Evolutionary conservation across 2,888 invertebrate genomes (phyloP), one percentile per base, ranked within the genome.

Genomic region (Agrochola macilenta): DNA sequence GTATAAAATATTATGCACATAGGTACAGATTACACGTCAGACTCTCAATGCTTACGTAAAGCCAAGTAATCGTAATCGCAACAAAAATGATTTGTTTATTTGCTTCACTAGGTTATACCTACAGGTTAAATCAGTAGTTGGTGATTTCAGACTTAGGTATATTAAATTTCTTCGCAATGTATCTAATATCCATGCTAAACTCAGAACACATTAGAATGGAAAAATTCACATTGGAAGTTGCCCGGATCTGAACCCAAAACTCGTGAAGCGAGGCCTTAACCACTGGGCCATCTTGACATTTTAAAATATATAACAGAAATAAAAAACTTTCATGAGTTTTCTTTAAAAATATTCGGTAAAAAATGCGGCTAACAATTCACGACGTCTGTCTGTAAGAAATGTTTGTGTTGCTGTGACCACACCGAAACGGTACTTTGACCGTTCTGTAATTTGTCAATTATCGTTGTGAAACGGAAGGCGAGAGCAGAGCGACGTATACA

Each of bases 401-500:
- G 3, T 68, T 66, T 60, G 26, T 30, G 63, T 80, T 66, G n/a
- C 39, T 39, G 26, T 39, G 72, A 49, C 69, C 69, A 81, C 69
- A 84, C 58, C 68, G 12, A 52, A 84, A 72, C 63, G 71, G 69
- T 69, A 58, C 77, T 76, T 71, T 63, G 58, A 69, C 65, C 69
- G 71, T 66, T 85, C 74, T 52, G 85, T 85, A 85, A 85, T 85
- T 84, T 82, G 65, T 73, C 85, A 84, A 84, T 84, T 82, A 78
- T 85, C 30, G 57, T 82, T 74, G 69, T 66, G 71, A 72, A 85
- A 82, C 85, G 82, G 85, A 83, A 84, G 77, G 57, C 85, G 49
- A 57, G 58, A 82, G 64, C 73, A 52, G 82, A 85, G 63, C 78
- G 82, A 75, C 85, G 43, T 77, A 75, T 66, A 68, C 76, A 76